Conservation (phyloP, 2,113 vertebrate species). For the Petroica traversi region DNA sequence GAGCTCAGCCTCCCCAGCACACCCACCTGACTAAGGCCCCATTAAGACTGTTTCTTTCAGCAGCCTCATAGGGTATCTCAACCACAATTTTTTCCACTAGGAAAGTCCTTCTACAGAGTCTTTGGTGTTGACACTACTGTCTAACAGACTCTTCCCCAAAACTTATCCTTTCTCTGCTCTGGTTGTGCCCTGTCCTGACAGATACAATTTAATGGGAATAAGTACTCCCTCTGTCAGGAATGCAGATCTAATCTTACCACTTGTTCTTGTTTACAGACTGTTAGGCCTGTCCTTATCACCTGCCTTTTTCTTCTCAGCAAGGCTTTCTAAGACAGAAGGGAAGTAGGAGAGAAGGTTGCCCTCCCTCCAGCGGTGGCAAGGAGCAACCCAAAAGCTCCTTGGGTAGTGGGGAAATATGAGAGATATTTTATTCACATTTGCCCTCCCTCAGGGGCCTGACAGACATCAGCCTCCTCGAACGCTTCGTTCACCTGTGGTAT, state of each 20-base stretch:
- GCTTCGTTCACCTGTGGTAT: slow-evolving; percentile 87
- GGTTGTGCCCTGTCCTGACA: not conserved
- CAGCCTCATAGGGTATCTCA: not conserved
- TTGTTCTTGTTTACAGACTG: not conserved
- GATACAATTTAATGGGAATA: not conserved
- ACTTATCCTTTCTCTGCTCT: not conserved
- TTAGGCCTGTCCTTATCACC: not conserved
- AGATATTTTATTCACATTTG: not conserved
- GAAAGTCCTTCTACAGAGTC: not conserved
- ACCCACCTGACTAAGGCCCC: not conserved
- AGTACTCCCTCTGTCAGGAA: not conserved
- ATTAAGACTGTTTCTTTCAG: not conserved
- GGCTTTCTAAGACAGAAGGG: not conserved
- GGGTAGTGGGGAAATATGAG: not conserved
- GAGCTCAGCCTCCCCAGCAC: not conserved
- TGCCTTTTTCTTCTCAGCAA: not conserved
- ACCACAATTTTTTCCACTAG: not conserved
- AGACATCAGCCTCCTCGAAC: slow-evolving; percentile 79
- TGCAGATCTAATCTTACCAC: not conserved
- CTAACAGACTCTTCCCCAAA: not conserved
- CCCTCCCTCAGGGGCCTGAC: slow-evolving; percentile 76
- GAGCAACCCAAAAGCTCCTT: not conserved
- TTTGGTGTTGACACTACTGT: not conserved
- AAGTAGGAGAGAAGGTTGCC: not conserved
- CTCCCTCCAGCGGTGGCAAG: not conserved